These are phyloP conservation scores for Ericerus pela DNA, from an alignment of 1,140 invertebrate species.

Conservation along the genomic window DNA sequence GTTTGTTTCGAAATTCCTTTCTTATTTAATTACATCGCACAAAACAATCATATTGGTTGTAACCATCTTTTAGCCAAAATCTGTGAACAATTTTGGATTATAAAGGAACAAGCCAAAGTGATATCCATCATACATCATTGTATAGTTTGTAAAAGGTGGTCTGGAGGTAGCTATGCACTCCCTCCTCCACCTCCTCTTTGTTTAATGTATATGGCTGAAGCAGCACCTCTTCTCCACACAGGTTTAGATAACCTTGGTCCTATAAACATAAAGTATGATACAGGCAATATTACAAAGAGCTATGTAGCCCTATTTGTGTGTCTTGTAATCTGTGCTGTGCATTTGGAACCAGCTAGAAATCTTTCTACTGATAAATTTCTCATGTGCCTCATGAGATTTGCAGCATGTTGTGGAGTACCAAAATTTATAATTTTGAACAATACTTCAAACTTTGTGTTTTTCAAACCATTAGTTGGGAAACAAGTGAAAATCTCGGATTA, in stretches of 20 bases:
- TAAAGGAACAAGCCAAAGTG: neutral
- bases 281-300: neutral
- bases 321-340: no score
- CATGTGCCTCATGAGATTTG: neutral
- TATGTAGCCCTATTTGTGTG: neutral
- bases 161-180: neutral
- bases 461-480: neutral
- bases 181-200: neutral
- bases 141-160: neutral
- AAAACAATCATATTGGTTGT: neutral
- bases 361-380: neutral
- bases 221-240: neutral
- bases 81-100: neutral
- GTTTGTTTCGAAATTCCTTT: no score
- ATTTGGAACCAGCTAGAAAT: neutral
- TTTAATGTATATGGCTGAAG: neutral
- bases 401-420: neutral
- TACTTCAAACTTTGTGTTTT: neutral
- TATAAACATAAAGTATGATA: neutral
- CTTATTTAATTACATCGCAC: no score
- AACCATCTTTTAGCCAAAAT: neutral
- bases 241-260: neutral
- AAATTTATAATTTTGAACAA: neutral
- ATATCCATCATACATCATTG: neutral
- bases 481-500: neutral